These are phyloP conservation scores for Hemibates koningsi DNA, from an alignment of 2,113 vertebrate genomes.

Conservation along the genomic window DNA sequence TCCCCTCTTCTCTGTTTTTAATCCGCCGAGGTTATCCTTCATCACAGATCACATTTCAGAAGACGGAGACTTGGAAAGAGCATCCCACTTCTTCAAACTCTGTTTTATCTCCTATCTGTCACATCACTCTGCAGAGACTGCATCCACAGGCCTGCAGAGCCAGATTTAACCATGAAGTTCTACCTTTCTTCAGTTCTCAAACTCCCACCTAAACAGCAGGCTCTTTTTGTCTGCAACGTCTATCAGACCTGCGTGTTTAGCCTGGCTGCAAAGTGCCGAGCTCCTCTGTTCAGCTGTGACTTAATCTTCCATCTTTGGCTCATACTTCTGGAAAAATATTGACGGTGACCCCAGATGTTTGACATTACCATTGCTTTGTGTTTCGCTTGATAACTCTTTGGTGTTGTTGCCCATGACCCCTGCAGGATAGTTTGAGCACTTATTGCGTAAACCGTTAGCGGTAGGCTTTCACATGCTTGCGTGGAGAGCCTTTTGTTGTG, in stretches of 20 bases:
- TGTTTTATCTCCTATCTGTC: constrained; percentile 38
- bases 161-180: background rate
- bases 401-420: background rate
- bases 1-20: background rate
- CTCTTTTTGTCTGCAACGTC: constrained; percentile 31
- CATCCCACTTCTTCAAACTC: background rate
- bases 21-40: background rate
- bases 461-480: background rate
- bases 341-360: constrained; percentile 55
- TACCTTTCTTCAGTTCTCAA: background rate
- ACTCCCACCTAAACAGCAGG: constrained; percentile 3
- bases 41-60: constrained; percentile 23
- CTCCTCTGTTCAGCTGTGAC: constrained; percentile 26
- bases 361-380: constrained; percentile 20
- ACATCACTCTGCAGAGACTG: background rate
- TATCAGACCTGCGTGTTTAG: constrained; percentile 39
- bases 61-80: background rate
- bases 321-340: constrained; percentile 29
- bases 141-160: background rate
- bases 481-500: constrained; percentile 18
- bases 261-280: constrained; percentile 29
- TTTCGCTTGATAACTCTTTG: constrained; percentile 28
- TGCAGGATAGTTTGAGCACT: constrained; percentile 16
- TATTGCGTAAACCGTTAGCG: constrained; percentile 27
- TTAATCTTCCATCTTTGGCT: constrained; percentile 53